Percentiles rank a stretch among this genome's conserved stretches.
These are phyloP conservation scores for Cosmia trapezina DNA, from an alignment of 2,888 invertebrate genomes.

Conservation along the genomic window DNA sequence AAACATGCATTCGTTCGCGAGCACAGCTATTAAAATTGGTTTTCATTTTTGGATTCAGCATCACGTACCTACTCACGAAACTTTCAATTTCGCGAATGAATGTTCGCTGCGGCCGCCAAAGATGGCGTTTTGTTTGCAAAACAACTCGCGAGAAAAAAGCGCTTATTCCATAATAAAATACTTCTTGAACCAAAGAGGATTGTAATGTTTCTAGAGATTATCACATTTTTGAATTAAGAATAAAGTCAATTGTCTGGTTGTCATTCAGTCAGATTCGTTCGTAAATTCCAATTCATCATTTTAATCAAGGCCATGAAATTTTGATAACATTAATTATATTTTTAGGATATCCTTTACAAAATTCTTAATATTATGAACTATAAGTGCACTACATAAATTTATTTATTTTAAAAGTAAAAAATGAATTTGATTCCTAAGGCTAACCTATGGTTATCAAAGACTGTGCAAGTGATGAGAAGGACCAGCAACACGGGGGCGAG, in stretches of 20 bases:
- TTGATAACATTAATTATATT: neutral
- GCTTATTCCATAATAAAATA: neutral
- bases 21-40: neutral
- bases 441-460: slow-evolving; percentile 10
- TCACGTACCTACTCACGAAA: neutral
- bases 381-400: neutral
- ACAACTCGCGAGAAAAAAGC: neutral
- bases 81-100: neutral
- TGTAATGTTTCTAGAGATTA: neutral
- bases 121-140: neutral
- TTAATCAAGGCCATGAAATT: neutral
- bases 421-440: slow-evolving; percentile 27
- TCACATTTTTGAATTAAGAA: slow-evolving; percentile 23
- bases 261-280: neutral
- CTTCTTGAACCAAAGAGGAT: slow-evolving; percentile 19
- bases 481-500: neutral
- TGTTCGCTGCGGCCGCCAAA: neutral
- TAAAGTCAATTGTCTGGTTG: neutral
- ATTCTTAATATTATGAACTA: neutral
- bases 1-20: neutral
- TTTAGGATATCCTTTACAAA: slow-evolving; percentile 6
- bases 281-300: neutral
- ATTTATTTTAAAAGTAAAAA: neutral
- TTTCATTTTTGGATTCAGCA: neutral
- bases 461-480: neutral